Evolutionary conservation across 35 echinoderm and acorn worm genomes (phyloP).

Genomic region (Chiridota heheva): DNA sequence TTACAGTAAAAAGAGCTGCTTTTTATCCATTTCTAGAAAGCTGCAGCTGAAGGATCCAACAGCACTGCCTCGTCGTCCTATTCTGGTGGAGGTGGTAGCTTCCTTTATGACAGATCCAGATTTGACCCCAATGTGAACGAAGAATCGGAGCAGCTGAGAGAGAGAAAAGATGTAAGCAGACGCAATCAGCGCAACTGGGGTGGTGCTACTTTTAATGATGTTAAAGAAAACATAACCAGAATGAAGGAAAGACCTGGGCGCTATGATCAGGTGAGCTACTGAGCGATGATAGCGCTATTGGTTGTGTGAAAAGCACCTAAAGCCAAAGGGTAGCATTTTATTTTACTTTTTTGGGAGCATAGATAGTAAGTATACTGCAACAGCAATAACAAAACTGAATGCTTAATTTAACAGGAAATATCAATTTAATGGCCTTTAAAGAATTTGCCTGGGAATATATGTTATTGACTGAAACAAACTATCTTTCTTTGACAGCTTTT

Average conservation of each 20-base stretch:
- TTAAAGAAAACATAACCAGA: constrained; percentile 23
- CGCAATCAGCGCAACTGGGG: constrained; percentile 66
- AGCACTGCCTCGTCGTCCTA: not conserved
- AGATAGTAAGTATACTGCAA: too few relatives aligned
- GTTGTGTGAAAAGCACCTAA: too few relatives aligned
- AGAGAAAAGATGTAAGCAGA: constrained; percentile 44
- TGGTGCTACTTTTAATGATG: constrained; percentile 54
- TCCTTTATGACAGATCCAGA: constrained; percentile 74
- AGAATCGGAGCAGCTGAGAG: not conserved
- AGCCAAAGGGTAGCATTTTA: too few relatives aligned
- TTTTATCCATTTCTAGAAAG: constrained; percentile 54
- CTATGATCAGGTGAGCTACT: constrained; percentile 24
- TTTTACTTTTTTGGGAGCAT: too few relatives aligned
- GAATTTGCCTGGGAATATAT: too few relatives aligned
- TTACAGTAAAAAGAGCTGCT: too few relatives aligned
- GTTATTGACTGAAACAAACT: too few relatives aligned
- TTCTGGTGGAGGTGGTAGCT: constrained; percentile 33
- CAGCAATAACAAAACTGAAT: too few relatives aligned
- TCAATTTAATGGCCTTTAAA: too few relatives aligned
- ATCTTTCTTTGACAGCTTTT: too few relatives aligned
- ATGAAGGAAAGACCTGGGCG: constrained; percentile 16
- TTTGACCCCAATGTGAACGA: constrained; percentile 42
- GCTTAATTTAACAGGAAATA: too few relatives aligned
- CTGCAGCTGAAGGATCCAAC: constrained; percentile 15
- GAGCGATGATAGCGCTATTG: too few relatives aligned